These are phyloP conservation scores for Troglohyphantes excavatus DNA, from an alignment of 2,888 invertebrate species.

Conservation along the genomic window DNA sequence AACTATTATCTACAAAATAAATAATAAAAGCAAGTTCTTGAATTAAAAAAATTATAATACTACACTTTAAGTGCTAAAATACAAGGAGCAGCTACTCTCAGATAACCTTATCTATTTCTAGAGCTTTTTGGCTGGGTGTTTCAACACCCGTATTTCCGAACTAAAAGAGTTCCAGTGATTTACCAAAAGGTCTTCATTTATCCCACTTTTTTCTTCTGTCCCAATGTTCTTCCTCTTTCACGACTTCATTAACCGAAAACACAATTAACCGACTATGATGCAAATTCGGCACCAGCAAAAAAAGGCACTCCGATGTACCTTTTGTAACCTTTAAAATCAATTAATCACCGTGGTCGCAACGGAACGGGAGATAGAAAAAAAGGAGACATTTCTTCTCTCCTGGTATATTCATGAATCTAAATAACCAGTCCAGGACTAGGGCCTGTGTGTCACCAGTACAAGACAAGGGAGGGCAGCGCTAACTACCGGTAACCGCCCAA, in stretches of 20 bases:
- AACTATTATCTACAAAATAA: too few species aligned
- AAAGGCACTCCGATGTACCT: constrained; percentile 60
- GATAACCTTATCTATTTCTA: too few species aligned
- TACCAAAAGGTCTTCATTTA: constrained; percentile 22
- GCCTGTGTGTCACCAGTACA: constrained; percentile 74
- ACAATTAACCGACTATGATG: constrained; percentile 73
- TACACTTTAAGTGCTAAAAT: too few species aligned
- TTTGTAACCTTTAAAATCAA: constrained; percentile 77
- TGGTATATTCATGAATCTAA: constrained; percentile 72
- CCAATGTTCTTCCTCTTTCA: constrained; percentile 42
- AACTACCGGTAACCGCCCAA: constrained; percentile 77
- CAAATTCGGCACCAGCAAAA: constrained; percentile 60
- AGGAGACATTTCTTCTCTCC: constrained; percentile 50
- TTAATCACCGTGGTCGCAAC: constrained; percentile 64
- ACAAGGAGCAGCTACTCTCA: too few species aligned
- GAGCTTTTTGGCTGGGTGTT: background rate
- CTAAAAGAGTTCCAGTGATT: constrained; percentile 3
- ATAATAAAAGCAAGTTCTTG: too few species aligned
- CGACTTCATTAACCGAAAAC: constrained; percentile 75
- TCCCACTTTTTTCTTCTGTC: constrained; percentile 37
- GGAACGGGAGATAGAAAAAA: constrained; percentile 29
- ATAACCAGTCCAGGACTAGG: constrained; percentile 68
- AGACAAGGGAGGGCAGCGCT: constrained; percentile 77
- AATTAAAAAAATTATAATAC: too few species aligned
- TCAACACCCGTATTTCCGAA: background rate